Evolutionary conservation across 2,888 invertebrate genomes (phyloP).

Genomic region (Stomorhina lunata): DNA sequence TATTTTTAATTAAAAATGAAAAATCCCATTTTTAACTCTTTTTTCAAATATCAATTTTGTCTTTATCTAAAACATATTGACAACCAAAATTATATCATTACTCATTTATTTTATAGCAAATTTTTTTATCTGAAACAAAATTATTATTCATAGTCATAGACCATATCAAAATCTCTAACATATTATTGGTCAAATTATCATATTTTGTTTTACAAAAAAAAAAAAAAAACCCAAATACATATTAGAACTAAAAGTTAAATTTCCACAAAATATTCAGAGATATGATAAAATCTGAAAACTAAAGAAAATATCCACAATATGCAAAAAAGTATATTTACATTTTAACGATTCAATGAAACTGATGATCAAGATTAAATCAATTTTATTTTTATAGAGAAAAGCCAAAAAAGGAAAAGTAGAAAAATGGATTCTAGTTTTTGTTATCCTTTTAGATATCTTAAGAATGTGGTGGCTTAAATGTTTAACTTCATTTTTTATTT

Average conservation of each 20-base stretch:
- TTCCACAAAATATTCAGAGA: neutral
- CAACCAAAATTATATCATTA: neutral
- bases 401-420: no score
- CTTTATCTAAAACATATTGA: constrained; percentile 2
- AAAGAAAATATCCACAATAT: neutral
- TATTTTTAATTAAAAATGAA: no score
- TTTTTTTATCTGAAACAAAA: neutral
- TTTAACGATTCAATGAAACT: neutral
- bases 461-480: neutral
- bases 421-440: neutral
- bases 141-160: neutral
- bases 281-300: neutral
- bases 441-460: neutral
- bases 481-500: neutral
- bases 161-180: neutral
- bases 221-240: neutral
- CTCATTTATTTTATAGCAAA: neutral
- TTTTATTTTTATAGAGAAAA: neutral
- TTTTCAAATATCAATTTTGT: neutral
- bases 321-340: neutral
- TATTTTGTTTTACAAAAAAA: neutral
- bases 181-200: neutral
- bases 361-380: neutral
- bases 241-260: no score
- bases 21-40: no score